phyloP scores from a whole-genome alignment of 2,113 vertebrate genomes.

The Nibea coibor region DNA sequence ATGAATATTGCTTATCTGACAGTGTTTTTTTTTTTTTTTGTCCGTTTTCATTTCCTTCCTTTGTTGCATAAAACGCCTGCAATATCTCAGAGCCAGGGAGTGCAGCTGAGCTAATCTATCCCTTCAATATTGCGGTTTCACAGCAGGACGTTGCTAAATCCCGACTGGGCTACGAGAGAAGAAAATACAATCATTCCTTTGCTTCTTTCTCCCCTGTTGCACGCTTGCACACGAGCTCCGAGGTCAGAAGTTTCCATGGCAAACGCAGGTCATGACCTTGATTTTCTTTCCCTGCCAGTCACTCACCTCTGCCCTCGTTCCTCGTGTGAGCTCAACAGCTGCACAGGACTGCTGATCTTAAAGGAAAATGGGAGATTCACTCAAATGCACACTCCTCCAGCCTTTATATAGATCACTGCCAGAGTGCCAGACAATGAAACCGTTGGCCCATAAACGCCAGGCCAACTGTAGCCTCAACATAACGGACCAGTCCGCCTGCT shows the following conservation, averaged over 20 bases:
- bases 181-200: conserved; percentile 7
- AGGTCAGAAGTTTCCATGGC: conserved; percentile 61
- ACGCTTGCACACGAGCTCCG: conserved; percentile 18
- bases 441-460: conserved; percentile 16
- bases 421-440: conserved; percentile 28
- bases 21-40: conserved; percentile 6
- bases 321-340: conserved; percentile 62
- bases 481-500: conserved; percentile 22
- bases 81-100: conserved; percentile 34
- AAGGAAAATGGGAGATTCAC: neutral
- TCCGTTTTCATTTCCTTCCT: conserved; percentile 67
- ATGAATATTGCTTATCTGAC: conserved; percentile 50
- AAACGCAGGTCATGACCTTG: conserved; percentile 30
- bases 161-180: conserved; percentile 9
- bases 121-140: conserved; percentile 64
- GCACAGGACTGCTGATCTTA: conserved; percentile 39
- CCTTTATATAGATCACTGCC: neutral
- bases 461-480: conserved; percentile 32
- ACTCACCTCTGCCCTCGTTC: conserved; percentile 65
- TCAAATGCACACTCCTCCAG: neutral
- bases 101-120: conserved; percentile 58
- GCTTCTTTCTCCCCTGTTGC: conserved; percentile 5
- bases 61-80: conserved; percentile 52
- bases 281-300: conserved; percentile 61
- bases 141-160: conserved; percentile 55